phyloP scores from a whole-genome alignment of 2,888 invertebrate species.

The Lucinisca nassula region DNA sequence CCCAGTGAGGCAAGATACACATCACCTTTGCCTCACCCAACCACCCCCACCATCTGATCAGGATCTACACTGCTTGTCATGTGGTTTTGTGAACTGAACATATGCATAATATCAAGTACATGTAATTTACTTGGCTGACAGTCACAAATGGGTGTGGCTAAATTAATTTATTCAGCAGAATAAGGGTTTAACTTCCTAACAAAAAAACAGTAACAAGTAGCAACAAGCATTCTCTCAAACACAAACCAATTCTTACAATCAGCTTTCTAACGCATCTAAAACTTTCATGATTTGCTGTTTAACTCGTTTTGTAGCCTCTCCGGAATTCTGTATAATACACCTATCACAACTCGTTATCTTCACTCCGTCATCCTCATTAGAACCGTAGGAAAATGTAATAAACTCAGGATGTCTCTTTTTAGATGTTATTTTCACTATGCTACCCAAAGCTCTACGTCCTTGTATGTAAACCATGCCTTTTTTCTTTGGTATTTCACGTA shows the following conservation, averaged over 20 bases:
- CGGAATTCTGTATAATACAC: constrained; percentile 97
- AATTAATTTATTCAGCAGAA: no score
- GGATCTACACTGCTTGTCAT: no score
- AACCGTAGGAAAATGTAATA: constrained; percentile 98
- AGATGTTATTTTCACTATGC: constrained; percentile 98
- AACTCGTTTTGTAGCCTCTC: constrained; percentile 95
- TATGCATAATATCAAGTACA: no score
- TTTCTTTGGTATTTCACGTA: constrained; percentile 92
- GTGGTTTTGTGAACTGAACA: no score
- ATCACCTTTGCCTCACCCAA: no score
- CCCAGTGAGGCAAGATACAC: no score
- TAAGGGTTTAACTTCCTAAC: no score
- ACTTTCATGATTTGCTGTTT: constrained; percentile 95
- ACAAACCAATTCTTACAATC: constrained; percentile 23
- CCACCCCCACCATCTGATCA: no score
- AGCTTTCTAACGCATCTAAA: constrained; percentile 85
- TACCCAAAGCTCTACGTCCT: constrained; percentile 95
- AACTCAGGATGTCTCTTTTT: constrained; percentile 98
- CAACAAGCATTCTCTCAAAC: background rate
- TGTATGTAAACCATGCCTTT: constrained; percentile 94
- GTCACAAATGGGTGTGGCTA: no score
- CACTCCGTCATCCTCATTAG: constrained; percentile 88
- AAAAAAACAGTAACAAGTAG: background rate
- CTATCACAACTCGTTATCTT: constrained; percentile 96
- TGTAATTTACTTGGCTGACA: no score